Percentiles rank a stretch among this genome's conserved stretches.
phyloP scores from a whole-genome alignment of 2,888 invertebrate genomes.

The Lycia hirtaria region DNA sequence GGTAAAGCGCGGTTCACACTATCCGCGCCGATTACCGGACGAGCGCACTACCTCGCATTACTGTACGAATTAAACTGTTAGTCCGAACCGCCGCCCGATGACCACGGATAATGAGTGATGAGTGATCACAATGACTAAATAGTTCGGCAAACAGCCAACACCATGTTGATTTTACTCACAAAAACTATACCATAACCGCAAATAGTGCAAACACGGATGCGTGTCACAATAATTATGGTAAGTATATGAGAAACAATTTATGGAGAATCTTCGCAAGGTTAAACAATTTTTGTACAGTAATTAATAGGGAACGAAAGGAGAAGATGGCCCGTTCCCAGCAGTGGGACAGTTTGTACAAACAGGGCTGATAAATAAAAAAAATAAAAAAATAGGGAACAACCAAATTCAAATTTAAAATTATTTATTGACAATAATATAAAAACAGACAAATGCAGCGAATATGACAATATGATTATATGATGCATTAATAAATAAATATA shows the following conservation, averaged over 20 bases:
- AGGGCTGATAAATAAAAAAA: too few relatives aligned
- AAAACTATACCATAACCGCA: slow-evolving; percentile 51
- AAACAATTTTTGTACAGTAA: slow-evolving; percentile 43
- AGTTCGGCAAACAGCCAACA: slow-evolving; percentile 68
- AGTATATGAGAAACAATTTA: slow-evolving; percentile 39
- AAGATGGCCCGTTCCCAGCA: too few relatives aligned
- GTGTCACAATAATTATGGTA: slow-evolving; percentile 46
- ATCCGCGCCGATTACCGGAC: slow-evolving; percentile 60
- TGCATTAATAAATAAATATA: too few relatives aligned
- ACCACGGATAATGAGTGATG: slow-evolving; percentile 67
- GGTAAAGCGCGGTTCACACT: slow-evolving; percentile 58
- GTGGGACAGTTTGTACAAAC: too few relatives aligned
- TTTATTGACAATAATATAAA: too few relatives aligned
- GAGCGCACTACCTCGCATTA: slow-evolving; percentile 69
- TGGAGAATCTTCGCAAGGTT: slow-evolving; percentile 45
- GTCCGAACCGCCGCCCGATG: slow-evolving; percentile 55
- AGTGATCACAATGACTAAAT: slow-evolving; percentile 70
- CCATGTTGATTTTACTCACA: slow-evolving; percentile 66
- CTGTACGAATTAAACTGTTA: slow-evolving; percentile 50
- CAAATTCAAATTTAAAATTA: too few relatives aligned
- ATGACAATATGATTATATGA: too few relatives aligned
- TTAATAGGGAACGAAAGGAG: too few relatives aligned
- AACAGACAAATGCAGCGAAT: too few relatives aligned
- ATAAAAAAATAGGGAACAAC: too few relatives aligned
- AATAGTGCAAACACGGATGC: slow-evolving; percentile 55